Base-by-base conservation (phyloP, 2,888 invertebrate genomes). In the Tenthredo notha region DNA sequence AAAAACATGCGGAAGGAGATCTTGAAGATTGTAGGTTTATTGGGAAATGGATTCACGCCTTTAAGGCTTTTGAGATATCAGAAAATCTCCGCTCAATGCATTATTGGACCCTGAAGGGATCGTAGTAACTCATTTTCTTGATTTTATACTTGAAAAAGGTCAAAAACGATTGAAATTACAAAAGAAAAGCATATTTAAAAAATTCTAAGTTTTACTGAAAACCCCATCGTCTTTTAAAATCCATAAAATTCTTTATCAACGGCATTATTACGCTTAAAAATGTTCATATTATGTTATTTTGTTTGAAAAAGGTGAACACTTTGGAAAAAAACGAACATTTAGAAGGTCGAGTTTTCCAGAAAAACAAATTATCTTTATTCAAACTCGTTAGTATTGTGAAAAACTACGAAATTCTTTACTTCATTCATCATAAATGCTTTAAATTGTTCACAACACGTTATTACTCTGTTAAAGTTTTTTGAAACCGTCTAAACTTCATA, bases 11-110 rank as follows among this genome's bases (percentile, higher is more conserved):
- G 1, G 37, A 12, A 29, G 18, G 9, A 29, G 50, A 77, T 77
- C 33, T 54, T 77, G 50, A 54, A 77, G 33, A 54, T 77, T 77
- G 77, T 77, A 77, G 54, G 77, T 77, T 77, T 54, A 7, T 9
- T n/a, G 6, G 7, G 4, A 29, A 29, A 77, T 18, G 18, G 15
- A 18, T 33, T 67, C 6, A 6, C 33, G 29, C 33, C 3, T 18
- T 67, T 33, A 18, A 6, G 29, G 33, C 29, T 65, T 29, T 25
- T 4, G 1, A 33, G 12, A 29, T 33, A 3, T 4, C 67, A n/a
- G 29, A 33, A 18, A 67, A 29, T 33, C 25, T 67, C 5, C 4
- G 9, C 15, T 29, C 5, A 15, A 5, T 29, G 1, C 33, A 67
- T 67, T 1, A 15, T 29, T 29, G 18, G 1, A 12, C 18, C 18